A percentile compares a stretch with the other conserved stretches of the same genome.
Conservation (phyloP, 2,797 vertebrate genomes). For the Pachyuromys duprasi region DNA sequence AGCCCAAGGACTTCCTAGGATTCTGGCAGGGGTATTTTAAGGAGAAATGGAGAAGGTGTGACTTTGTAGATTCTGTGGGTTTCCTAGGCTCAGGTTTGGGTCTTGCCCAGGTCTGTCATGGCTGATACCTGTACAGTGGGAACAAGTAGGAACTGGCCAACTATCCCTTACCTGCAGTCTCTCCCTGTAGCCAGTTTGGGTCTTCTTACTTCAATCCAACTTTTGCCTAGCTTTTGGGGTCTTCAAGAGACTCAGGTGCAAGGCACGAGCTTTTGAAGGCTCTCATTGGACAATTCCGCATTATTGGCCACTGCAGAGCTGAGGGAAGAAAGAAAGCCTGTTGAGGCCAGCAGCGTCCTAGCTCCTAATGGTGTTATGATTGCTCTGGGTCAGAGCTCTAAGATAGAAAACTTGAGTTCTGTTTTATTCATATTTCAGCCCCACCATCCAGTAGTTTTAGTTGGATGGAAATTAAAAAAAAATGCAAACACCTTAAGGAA, state of each 20-base stretch:
- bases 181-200: neutral
- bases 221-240: neutral
- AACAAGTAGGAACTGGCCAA: neutral
- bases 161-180: neutral
- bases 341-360: neutral
- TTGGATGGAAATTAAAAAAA: conserved; percentile 43
- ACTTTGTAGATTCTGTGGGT: neutral
- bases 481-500: conserved; percentile 49
- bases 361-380: no score
- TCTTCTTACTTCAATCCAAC: neutral
- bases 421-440: neutral
- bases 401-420: neutral
- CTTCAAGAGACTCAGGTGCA: neutral
- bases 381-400: neutral
- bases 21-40: neutral
- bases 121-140: neutral
- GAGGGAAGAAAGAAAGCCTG: neutral
- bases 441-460: neutral
- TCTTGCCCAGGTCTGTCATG: neutral
- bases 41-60: neutral
- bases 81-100: neutral
- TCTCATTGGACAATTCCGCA: neutral
- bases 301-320: neutral
- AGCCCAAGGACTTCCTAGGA: neutral
- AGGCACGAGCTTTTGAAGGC: neutral